Evolutionary conservation across 2,888 invertebrate species (phyloP), one percentile per base, ranked within the genome.

Genomic region (Oligia strigilis): DNA sequence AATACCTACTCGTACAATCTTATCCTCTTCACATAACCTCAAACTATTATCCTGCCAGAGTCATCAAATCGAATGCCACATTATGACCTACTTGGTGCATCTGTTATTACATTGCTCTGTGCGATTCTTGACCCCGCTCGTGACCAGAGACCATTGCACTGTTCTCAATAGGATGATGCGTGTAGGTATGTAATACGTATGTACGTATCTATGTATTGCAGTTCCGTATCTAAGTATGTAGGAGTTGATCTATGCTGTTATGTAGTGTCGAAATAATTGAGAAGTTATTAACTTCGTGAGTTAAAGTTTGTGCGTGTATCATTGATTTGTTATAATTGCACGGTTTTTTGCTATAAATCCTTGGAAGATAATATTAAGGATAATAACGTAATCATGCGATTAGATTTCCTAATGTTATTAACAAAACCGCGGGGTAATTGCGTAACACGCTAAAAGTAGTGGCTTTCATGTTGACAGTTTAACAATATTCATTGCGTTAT

Each of bases 71-170:
- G 52, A 75, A 77, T n/a, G n/a, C 17, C 29, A 62, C 82, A 81
- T 75, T 72, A 81, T 5, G 70, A 76, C 49, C 64, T 60, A 78
- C 73, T 60, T 77, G 75, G 40, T 75, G 5, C 79, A 46, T 88
- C 88, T 89, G 78, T 77, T 71, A 78, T 84, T 75, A 74, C 70
- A 13, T 66, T 93, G 91, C 71, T 96, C 96, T 94, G 81, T 94
- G 94, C 87, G 93, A 94, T 88, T 94, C 93, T 96, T 96, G 96
- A 96, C 96, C 96, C 94, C 95, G 91, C 92, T 94, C 96, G 95
- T 96, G 96, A 95, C 95, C 95, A 94, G 92, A 88, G 96, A 96
- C 91, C 96, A 93, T 96, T 96, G 96, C 95, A 96, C 96, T 93
- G 95, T 92, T 93, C 94, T 94, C 95, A 95, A 95, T 96, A 95